Conservation (phyloP, 2,113 vertebrate species). For the Synchiropus splendidus region DNA sequence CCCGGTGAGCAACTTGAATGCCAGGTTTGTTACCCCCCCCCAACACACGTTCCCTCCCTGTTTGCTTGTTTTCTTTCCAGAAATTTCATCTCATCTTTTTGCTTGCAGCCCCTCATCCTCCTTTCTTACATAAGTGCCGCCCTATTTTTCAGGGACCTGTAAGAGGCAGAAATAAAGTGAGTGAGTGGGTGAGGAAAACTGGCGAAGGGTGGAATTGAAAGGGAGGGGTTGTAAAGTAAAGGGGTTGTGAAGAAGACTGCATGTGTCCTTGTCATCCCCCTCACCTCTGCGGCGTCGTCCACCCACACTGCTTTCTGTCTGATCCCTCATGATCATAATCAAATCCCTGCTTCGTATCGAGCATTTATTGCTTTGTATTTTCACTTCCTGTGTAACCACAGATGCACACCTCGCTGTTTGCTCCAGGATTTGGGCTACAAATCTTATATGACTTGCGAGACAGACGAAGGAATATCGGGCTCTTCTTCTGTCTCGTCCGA, state of each 20-base stretch:
- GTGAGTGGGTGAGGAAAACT: conserved; percentile 46
- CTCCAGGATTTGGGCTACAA: no score
- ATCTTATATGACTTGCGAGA: no score
- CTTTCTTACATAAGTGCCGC: conserved; percentile 62
- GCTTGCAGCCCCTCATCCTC: conserved; percentile 16
- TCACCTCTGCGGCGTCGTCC: conserved; percentile 25
- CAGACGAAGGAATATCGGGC: no score
- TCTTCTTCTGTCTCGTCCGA: no score
- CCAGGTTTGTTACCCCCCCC: conserved; percentile 34
- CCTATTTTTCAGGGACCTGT: conserved; percentile 56
- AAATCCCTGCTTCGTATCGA: no score
- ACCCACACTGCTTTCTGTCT: conserved; percentile 22
- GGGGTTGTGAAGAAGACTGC: conserved; percentile 31
- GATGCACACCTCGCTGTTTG: no score
- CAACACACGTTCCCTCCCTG: conserved; percentile 30
- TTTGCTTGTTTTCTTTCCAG: conserved; percentile 31
- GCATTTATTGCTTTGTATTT: no score
- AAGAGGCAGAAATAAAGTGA: conserved; percentile 49
- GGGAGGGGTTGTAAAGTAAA: conserved; percentile 19
- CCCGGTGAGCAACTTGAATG: conserved; percentile 11
- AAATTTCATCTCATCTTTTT: conserved; percentile 17
- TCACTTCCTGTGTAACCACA: no score
- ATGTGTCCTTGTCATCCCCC: conserved; percentile 27
- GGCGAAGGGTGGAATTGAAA: conserved; percentile 30
- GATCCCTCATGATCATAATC: no score